These are phyloP conservation scores for Tiliacea aurago DNA, from an alignment of 2,888 invertebrate genomes.

Conservation along the genomic window DNA sequence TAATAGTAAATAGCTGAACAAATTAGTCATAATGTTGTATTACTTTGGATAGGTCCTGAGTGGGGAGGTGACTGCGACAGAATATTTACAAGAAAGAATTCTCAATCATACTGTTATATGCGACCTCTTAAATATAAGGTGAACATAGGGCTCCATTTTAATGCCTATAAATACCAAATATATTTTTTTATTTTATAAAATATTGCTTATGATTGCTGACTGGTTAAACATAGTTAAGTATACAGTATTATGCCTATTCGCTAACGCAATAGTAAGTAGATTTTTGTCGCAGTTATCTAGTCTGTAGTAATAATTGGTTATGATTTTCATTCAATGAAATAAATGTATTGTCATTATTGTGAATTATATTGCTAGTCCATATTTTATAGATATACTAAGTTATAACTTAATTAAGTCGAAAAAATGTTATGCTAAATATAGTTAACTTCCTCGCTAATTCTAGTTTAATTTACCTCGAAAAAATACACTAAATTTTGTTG, in stretches of 20 bases:
- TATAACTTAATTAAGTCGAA: constrained; percentile 73
- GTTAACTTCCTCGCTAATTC: constrained; percentile 78
- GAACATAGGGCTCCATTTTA: constrained; percentile 43
- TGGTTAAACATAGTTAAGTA: constrained; percentile 48
- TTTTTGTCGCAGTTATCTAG: constrained; percentile 61
- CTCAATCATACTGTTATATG: constrained; percentile 50
- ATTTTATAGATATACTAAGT: constrained; percentile 75
- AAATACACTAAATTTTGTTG: neutral
- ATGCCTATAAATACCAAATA: constrained; percentile 49
- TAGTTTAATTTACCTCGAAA: constrained; percentile 54
- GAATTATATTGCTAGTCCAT: constrained; percentile 80
- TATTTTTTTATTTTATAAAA: constrained; percentile 53
- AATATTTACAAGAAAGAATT: constrained; percentile 62
- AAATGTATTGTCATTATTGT: constrained; percentile 65
- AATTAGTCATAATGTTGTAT: constrained; percentile 58
- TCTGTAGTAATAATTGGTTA: constrained; percentile 53
- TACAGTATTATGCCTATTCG: constrained; percentile 58
- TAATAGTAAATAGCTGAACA: constrained; percentile 51
- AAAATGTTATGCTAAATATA: constrained; percentile 85
- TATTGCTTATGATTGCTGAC: constrained; percentile 54
- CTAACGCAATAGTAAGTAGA: constrained; percentile 48
- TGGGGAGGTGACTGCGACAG: constrained; percentile 61
- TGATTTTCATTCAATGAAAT: constrained; percentile 61
- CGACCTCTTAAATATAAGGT: constrained; percentile 59
- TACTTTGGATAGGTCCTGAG: constrained; percentile 62